Conservation (phyloP, 2,797 vertebrate genomes). For the Crotalus adamanteus region DNA sequence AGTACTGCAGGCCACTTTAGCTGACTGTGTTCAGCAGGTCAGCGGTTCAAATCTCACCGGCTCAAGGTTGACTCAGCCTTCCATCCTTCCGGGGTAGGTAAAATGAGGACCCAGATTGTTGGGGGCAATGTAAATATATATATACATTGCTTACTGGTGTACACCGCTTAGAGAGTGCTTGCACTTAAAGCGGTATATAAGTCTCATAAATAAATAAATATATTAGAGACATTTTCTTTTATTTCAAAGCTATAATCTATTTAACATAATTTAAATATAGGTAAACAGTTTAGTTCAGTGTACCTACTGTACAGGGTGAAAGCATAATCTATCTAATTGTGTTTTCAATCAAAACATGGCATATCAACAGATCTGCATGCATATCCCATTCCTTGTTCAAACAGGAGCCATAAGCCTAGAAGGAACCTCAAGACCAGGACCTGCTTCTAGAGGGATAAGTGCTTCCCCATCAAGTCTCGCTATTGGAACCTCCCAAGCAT, state of each 20-base stretch:
- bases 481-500: neutral
- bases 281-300: neutral
- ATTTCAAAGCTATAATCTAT: neutral
- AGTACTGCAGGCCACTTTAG: no score
- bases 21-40: no score
- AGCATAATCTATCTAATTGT: neutral
- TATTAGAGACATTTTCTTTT: neutral
- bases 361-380: neutral
- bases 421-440: neutral
- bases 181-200: no score
- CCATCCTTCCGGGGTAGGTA: no score
- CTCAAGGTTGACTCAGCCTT: no score
- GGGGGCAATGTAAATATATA: no score
- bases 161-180: no score
- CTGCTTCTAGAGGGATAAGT: neutral
- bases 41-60: no score
- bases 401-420: neutral
- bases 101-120: no score
- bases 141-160: no score
- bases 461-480: neutral
- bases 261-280: neutral
- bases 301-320: neutral
- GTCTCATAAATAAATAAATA: no score
- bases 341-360: neutral
- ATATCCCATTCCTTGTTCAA: neutral